Percentiles rank a stretch among this genome's conserved stretches.
These are phyloP conservation scores for Kryptolebias ocellatus DNA, from an alignment of 2,797 vertebrate genomes.

Conservation along the genomic window DNA sequence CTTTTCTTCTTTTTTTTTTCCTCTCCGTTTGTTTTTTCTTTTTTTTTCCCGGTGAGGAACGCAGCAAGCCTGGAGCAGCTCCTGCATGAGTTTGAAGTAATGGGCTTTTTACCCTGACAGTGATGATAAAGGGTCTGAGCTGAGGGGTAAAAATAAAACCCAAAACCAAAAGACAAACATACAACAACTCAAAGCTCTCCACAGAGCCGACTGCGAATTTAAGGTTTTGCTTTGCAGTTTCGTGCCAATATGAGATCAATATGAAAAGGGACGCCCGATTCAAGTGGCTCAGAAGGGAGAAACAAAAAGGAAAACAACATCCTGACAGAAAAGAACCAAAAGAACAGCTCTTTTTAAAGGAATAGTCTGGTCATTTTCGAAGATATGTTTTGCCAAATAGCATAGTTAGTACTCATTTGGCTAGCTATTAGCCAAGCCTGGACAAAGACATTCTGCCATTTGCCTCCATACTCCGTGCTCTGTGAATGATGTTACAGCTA, in stretches of 20 bases:
- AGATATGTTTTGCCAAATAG: too few species aligned
- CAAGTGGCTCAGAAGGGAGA: conserved; percentile 51
- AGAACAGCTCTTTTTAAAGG: too few species aligned
- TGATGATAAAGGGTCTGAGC: conserved; percentile 65
- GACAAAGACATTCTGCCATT: too few species aligned
- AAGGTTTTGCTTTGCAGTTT: conserved; percentile 64
- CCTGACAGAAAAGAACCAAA: neutral
- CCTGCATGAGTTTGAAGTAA: conserved; percentile 70
- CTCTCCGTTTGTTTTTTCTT: neutral
- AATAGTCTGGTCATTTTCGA: too few species aligned
- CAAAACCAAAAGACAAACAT: neutral
- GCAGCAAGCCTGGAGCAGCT: conserved; percentile 61
- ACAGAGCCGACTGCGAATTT: conserved; percentile 59
- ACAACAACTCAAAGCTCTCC: conserved; percentile 43
- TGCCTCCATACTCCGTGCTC: too few species aligned
- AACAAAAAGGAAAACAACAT: conserved; percentile 33
- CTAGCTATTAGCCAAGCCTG: too few species aligned
- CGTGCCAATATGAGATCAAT: conserved; percentile 43
- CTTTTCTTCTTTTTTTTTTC: conserved; percentile 39
- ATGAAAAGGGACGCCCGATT: conserved; percentile 38
- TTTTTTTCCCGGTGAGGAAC: conserved; percentile 55
- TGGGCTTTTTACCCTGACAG: conserved; percentile 71
- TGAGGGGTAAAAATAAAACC: conserved; percentile 33
- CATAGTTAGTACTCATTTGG: too few species aligned
- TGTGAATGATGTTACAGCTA: too few species aligned